Evolutionary conservation across 2,888 invertebrate species (phyloP).

Genomic region (Napeogenes inachia): DNA sequence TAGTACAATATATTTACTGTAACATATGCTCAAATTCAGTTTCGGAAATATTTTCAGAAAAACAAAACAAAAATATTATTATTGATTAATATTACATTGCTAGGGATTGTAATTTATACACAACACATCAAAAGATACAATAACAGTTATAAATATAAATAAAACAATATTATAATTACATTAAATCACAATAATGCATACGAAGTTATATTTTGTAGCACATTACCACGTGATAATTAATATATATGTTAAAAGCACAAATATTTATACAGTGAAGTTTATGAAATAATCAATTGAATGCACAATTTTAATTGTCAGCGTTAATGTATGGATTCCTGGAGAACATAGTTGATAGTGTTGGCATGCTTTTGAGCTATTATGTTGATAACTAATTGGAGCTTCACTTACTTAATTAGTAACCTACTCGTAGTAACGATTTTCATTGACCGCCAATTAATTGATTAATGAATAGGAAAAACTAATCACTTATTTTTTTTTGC

Average conservation of each 20-base stretch:
- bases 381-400: conserved; percentile 22
- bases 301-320: conserved; percentile 15
- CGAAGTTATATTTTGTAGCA: background rate
- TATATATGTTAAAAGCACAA: background rate
- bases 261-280: background rate
- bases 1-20: background rate
- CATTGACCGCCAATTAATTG: conserved; percentile 17
- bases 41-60: background rate
- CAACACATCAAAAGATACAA: no score
- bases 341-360: conserved; percentile 16
- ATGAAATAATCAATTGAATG: conserved; percentile 1
- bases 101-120: no score
- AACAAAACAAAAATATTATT: background rate
- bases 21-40: no score
- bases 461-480: conserved; percentile 9
- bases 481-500: background rate
- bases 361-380: conserved; percentile 29
- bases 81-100: background rate
- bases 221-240: background rate
- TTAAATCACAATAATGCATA: background rate
- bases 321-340: conserved; percentile 21
- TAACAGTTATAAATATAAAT: no score
- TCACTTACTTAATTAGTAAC: conserved; percentile 25
- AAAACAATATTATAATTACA: no score
- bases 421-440: conserved; percentile 11